phyloP scores from a whole-genome alignment of 2,113 vertebrate genomes.

The Chiloscyllium plagiosum region DNA sequence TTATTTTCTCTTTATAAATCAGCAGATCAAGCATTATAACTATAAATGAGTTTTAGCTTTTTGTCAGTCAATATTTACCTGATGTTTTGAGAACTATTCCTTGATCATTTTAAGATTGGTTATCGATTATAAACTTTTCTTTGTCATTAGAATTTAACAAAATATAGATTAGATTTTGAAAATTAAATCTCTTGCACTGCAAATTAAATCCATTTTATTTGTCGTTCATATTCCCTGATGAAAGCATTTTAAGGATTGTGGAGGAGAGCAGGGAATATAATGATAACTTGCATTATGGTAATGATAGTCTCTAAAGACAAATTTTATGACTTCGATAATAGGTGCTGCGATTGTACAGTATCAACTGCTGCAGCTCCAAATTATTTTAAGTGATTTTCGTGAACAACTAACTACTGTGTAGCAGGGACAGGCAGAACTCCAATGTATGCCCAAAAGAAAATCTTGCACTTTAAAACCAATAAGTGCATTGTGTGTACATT shows the following conservation, averaged over 20 bases:
- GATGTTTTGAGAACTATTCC: neutral
- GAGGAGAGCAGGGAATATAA: neutral
- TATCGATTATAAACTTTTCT: neutral
- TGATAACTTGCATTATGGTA: neutral
- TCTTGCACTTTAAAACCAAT: neutral
- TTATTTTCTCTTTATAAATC: slow-evolving; percentile 48
- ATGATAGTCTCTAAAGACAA: neutral
- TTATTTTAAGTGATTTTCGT: neutral
- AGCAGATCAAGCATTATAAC: neutral
- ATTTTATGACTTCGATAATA: neutral
- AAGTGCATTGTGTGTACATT: neutral
- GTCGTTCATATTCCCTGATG: neutral
- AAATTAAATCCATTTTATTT: neutral
- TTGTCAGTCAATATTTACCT: neutral
- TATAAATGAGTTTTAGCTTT: neutral
- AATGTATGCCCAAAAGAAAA: neutral
- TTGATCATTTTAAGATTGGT: neutral
- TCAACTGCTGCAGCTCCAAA: neutral
- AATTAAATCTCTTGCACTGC: neutral
- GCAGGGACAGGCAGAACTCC: neutral
- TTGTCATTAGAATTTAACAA: neutral
- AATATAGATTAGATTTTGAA: neutral
- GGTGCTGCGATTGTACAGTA: neutral
- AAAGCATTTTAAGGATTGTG: neutral
- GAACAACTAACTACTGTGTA: neutral